Evolutionary conservation across 2,888 invertebrate genomes (phyloP).

Genomic region (Tenthredo scrophulariae): DNA sequence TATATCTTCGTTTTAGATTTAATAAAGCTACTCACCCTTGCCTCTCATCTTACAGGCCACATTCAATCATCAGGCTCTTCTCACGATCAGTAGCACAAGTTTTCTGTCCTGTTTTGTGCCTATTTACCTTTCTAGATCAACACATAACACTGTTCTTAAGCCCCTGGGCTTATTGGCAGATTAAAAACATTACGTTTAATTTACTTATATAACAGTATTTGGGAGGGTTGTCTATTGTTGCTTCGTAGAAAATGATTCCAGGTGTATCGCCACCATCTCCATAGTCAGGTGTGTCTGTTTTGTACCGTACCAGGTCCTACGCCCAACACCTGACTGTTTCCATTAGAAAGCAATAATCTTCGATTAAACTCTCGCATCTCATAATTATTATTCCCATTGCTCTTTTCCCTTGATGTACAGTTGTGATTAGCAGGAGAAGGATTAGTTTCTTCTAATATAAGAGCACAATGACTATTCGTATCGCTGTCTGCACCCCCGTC

Average conservation of each 20-base stretch:
- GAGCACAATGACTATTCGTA: constrained; percentile 81
- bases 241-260: constrained; percentile 72
- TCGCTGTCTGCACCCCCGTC: constrained; percentile 82
- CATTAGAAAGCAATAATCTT: constrained; percentile 73
- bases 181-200: constrained; percentile 46
- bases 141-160: constrained; percentile 47
- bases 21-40: constrained; percentile 40
- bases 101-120: constrained; percentile 44
- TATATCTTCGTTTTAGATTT: background rate
- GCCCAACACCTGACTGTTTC: constrained; percentile 77
- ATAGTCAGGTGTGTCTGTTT: constrained; percentile 76
- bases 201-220: constrained; percentile 70
- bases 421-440: constrained; percentile 71
- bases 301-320: constrained; percentile 78
- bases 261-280: constrained; percentile 75
- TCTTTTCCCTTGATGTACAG: constrained; percentile 80
- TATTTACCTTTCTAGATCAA: constrained; percentile 41
- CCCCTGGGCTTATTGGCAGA: constrained; percentile 45
- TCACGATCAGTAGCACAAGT: constrained; percentile 49
- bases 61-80: background rate
- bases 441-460: constrained; percentile 79
- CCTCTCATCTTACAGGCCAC: background rate
- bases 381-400: constrained; percentile 89
- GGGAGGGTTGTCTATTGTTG: constrained; percentile 71
- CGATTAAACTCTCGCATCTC: constrained; percentile 87